Base-by-base conservation (phyloP, 1,140 invertebrate genomes). In the Heliconius himera region DNA sequence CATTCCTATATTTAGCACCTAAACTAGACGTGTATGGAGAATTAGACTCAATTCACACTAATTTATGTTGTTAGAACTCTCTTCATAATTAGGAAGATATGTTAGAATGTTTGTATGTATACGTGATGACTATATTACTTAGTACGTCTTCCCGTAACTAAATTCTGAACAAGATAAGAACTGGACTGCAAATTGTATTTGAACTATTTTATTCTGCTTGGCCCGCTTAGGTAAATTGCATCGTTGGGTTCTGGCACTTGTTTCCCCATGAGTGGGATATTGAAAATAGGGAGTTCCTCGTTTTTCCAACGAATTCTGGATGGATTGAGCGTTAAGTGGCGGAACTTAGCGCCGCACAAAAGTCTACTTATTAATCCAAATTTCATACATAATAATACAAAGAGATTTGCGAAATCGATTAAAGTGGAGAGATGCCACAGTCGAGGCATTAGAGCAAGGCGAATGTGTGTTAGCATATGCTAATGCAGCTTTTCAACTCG, bases 401-500 rank as follows among this genome's bases (percentile, higher is more conserved):
- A 22, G n/a, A 51, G 8, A 9, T 56, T 56, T 56, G 54, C 54
- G 54, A 22, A 56, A 56, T 56, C 8, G n/a, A n/a, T 22, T 56
- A 22, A 51, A 76, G 66, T 36, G 26, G 70, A 49, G 46, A 66
- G 71, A 54, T 74, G 54, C n/a, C 33, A 56, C 8, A 38, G 49
- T 54, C 54, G 49, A 72, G 54, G 49, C 51, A 71, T 73, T 74
- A 76, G 66, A 38, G 60, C 76, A 75, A 77, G 60, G 76, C 49
- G 54, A 76, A 78, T 66, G 76, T 60, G 78, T 51, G 80, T 81
- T 81, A 78, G 80, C 80, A 78, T 81, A 81, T 81, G 80, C 66
- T 71, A 81, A 81, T 81, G 73, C 73, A 70, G 72, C 73, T 76
- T 81, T 81, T 81, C 73, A 81, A 26, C 76, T 74, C 76, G 41